Evolutionary conservation across 1,140 invertebrate genomes (phyloP).

Genomic region (Scaptomyza montana): DNA sequence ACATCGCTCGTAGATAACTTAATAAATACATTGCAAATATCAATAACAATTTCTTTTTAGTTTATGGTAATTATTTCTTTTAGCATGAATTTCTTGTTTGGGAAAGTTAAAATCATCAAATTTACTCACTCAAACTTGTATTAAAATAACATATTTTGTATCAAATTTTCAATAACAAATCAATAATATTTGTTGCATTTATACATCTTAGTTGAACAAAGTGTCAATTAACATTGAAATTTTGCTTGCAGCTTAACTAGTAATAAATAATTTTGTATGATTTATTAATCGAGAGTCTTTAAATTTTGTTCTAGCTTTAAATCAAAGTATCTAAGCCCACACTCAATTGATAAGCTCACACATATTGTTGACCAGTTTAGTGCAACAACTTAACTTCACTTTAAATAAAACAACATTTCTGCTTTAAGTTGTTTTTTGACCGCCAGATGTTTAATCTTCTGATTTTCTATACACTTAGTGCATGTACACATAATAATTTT

Average conservation of each 20-base stretch:
- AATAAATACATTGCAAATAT: background rate
- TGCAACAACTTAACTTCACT: too few species aligned
- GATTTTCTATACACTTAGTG: constrained; percentile 19
- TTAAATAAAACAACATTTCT: too few species aligned
- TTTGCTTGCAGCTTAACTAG: background rate
- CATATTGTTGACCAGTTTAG: too few species aligned
- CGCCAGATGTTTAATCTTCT: background rate
- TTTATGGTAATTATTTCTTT: too few species aligned
- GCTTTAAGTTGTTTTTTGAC: background rate
- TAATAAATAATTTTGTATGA: background rate
- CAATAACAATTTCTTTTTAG: too few species aligned
- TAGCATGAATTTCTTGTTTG: too few species aligned
- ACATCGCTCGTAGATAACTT: too few species aligned
- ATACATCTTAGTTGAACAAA: background rate
- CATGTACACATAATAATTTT: constrained; percentile 41
- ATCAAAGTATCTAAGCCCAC: too few species aligned
- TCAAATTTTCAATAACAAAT: background rate
- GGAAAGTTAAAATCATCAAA: too few species aligned
- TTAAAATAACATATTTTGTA: background rate
- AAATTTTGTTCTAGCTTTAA: too few species aligned
- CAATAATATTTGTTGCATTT: background rate
- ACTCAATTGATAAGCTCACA: too few species aligned
- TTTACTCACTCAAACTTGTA: too few species aligned
- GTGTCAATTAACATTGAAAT: background rate
- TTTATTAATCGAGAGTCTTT: background rate